Base-by-base conservation (phyloP, 1,140 invertebrate genomes). In the Drosophila lowei region DNA sequence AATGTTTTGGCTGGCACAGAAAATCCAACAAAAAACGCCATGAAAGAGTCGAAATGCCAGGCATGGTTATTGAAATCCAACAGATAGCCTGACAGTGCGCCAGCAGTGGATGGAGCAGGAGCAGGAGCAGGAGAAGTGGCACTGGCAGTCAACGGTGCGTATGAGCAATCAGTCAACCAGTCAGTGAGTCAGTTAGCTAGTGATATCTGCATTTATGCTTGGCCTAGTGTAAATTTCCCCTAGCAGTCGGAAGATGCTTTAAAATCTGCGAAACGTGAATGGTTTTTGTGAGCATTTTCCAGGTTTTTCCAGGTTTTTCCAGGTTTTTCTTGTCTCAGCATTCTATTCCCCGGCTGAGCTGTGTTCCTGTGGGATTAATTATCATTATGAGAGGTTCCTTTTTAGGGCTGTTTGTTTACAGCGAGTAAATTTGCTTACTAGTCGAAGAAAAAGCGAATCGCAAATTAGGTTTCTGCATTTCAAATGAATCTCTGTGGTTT, bases 141-240 rank as follows among this genome's bases (percentile, higher is more conserved):
- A 56, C 47, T 48, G 67, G 71, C 63, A 77, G 63, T 47, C 80
- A 83, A 72, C 79, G 80, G 79, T 84, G 79, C 79, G 80, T 83
- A 85, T 83, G 72, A 79, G 79, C 79, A 83, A 85, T 83, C 79
- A 83, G 75, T 83, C 79, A 83, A 84, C 79, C 79, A 83, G 75
- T 84, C 79, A 84, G 65, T 77, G 67, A 67, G 61, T 66, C 60
- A 67, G 80, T 79, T 72, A 85, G 65, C 56, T 75, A 53, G 65
- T 70, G 64, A 68, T 75, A 83, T 85, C 79, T 61, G 71, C 38
- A 72, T 85, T 83, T 79, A 72, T 75, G 79, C 79, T 83, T 68
- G 61, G 61, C 44, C 25, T 85, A 85, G 70, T 72, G 71, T 72
- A 46, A 64, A 59, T 63, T 57, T 60, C 30, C 11, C 48, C 15